A percentile compares a stretch with the other conserved stretches of the same genome.
phyloP scores from a whole-genome alignment of 92 coral and sea anemone genomes.

The Bergia sp. region DNA sequence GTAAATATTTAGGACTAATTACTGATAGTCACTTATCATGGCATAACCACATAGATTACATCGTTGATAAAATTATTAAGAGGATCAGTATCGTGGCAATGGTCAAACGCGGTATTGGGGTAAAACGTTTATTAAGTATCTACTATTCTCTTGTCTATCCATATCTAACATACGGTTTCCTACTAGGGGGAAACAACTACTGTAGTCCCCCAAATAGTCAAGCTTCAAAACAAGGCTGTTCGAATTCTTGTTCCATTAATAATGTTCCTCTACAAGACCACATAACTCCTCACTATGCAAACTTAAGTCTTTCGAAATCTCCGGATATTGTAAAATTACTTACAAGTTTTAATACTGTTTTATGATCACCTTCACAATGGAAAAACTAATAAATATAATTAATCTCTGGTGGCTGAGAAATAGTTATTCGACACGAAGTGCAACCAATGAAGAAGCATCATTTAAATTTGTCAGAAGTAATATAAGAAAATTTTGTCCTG shows the following conservation, averaged over 20 bases:
- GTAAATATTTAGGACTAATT: slow-evolving; percentile 6
- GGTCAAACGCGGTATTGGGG: background rate
- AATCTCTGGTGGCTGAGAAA: slow-evolving; percentile 31
- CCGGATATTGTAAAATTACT: slow-evolving; percentile 27
- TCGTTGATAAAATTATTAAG: slow-evolving; percentile 15
- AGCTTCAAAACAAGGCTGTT: slow-evolving; percentile 43
- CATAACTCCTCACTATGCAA: slow-evolving; percentile 22
- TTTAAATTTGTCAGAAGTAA: slow-evolving; percentile 27
- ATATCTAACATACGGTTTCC: slow-evolving; percentile 4
- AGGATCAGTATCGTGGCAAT: too few species aligned
- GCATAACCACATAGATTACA: slow-evolving; percentile 38
- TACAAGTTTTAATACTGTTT: slow-evolving; percentile 16
- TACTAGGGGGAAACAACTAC: slow-evolving; percentile 13
- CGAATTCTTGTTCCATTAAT: slow-evolving; percentile 38
- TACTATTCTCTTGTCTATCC: slow-evolving; percentile 22
- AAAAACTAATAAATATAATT: slow-evolving; percentile 14
- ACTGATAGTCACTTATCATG: slow-evolving; percentile 7
- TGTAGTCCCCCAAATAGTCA: slow-evolving; percentile 23
- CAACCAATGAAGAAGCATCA: slow-evolving; percentile 5
- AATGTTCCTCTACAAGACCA: background rate
- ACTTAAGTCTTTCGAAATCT: slow-evolving; percentile 12
- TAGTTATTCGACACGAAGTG: slow-evolving; percentile 32
- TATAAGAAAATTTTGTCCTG: background rate
- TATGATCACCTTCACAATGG: slow-evolving; percentile 14
- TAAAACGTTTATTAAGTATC: slow-evolving; percentile 4